These are phyloP conservation scores for Excalfactoria chinensis DNA, from an alignment of 2,113 vertebrate species.

Conservation along the genomic window DNA sequence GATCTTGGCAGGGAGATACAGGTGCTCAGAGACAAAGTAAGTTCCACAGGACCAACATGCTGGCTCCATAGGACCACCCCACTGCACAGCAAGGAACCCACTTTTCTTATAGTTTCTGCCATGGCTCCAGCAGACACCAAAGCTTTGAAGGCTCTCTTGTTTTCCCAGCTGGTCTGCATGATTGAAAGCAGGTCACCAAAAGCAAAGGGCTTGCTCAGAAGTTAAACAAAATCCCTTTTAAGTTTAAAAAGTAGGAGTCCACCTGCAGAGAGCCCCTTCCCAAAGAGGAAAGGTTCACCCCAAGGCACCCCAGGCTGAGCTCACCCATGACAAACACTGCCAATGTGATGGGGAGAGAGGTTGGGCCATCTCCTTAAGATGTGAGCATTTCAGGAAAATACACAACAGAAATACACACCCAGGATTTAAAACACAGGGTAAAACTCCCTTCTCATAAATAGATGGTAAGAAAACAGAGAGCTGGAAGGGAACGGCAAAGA, in stretches of 20 bases:
- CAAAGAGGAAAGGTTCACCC: background rate
- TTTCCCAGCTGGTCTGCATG: slow-evolving; percentile 69
- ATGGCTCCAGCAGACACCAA: background rate
- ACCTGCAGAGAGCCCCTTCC: background rate
- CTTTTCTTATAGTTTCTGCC: background rate
- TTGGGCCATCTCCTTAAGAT: background rate
- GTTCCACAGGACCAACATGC: background rate
- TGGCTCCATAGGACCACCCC: slow-evolving; percentile 52
- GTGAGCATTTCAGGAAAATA: background rate
- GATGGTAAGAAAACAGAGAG: background rate
- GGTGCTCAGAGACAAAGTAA: background rate
- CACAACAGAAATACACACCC: background rate
- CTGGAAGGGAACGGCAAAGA: background rate
- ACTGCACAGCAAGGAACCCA: background rate
- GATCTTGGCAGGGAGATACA: background rate
- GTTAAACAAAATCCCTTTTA: slow-evolving; percentile 55
- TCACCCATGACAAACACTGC: background rate
- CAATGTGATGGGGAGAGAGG: background rate
- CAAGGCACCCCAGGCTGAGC: background rate
- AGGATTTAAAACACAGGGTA: background rate
- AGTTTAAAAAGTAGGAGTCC: background rate
- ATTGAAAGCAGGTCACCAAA: slow-evolving; percentile 41
- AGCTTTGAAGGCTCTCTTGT: slow-evolving; percentile 43
- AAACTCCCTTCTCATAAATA: background rate
- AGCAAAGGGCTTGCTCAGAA: slow-evolving; percentile 43